Conservation (phyloP, 30 jellyfish, hydroid and myxozoan genomes). For the Pseudorhiza aurosa region DNA sequence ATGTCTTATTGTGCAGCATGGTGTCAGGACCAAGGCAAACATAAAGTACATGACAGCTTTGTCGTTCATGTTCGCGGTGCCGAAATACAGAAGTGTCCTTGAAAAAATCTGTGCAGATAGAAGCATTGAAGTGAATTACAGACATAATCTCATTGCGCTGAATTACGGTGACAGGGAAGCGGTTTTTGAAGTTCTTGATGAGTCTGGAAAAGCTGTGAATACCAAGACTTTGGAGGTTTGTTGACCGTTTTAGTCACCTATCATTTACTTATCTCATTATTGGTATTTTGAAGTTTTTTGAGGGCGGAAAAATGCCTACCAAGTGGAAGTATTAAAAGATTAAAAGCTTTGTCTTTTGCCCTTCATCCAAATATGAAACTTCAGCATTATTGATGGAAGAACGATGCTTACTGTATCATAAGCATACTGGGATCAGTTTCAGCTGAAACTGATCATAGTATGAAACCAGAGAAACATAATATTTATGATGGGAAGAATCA, state of each 20-base stretch:
- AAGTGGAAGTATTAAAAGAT: too few species aligned
- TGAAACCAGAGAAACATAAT: too few species aligned
- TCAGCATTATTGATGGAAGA: too few species aligned
- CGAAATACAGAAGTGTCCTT: conserved; percentile 72
- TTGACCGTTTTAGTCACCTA: background rate
- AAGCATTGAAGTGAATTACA: conserved; percentile 59
- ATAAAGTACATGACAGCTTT: conserved; percentile 75
- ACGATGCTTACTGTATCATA: too few species aligned
- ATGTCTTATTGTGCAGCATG: conserved; percentile 67
- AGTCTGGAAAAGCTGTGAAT: conserved; percentile 50
- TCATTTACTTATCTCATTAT: too few species aligned
- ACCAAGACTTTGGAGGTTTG: conserved; percentile 68
- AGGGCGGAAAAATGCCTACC: too few species aligned
- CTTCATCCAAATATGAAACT: too few species aligned
- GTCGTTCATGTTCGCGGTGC: conserved; percentile 81
- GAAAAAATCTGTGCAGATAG: conserved; percentile 78
- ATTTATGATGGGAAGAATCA: too few species aligned
- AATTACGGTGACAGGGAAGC: conserved; percentile 72
- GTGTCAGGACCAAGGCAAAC: conserved; percentile 70
- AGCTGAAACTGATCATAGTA: too few species aligned
- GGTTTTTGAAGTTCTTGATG: conserved; percentile 75
- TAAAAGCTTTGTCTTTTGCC: too few species aligned
- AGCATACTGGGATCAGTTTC: too few species aligned
- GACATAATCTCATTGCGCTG: conserved; percentile 67
- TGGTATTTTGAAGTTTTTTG: too few species aligned